Conservation (phyloP, 92 coral and sea anemone genomes). For the Umimayanthus kanabou region DNA sequence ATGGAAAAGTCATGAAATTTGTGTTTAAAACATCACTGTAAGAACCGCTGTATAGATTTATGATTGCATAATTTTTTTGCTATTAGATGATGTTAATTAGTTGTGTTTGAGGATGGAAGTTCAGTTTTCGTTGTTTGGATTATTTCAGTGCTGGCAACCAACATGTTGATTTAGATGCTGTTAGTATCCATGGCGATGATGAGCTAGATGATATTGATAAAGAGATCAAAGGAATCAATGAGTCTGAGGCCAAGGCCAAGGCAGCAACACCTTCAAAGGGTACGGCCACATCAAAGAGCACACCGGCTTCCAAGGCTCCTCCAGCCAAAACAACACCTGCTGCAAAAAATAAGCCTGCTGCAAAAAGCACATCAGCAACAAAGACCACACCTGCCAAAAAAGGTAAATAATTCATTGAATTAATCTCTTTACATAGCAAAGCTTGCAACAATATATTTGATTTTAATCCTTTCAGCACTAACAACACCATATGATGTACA, state of each 20-base stretch:
- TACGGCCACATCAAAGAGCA: conserved; percentile 2
- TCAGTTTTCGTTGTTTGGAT: neutral
- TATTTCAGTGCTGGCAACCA: conserved; percentile 1
- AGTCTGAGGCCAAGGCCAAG: conserved; percentile 52
- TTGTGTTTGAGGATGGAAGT: no score
- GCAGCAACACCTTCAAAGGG: conserved; percentile 8
- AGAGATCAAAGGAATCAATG: conserved; percentile 70
- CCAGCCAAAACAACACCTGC: conserved; percentile 14
- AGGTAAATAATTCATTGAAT: neutral
- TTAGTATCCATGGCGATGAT: conserved; percentile 97
- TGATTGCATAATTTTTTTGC: no score
- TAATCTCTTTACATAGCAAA: neutral
- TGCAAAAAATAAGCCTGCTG: conserved; percentile 1
- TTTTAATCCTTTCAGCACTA: no score
- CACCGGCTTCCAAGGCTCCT: neutral
- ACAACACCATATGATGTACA: no score
- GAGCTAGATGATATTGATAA: conserved; percentile 94
- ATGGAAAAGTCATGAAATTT: no score
- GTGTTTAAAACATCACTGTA: no score
- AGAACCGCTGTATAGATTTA: no score
- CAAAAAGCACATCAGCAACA: neutral
- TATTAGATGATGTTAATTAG: no score
- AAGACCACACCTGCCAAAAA: conserved; percentile 1
- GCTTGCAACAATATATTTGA: neutral
- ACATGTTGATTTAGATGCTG: conserved; percentile 91